Conservation (phyloP, 2,113 vertebrate species). For the Trogon surrucura region DNA sequence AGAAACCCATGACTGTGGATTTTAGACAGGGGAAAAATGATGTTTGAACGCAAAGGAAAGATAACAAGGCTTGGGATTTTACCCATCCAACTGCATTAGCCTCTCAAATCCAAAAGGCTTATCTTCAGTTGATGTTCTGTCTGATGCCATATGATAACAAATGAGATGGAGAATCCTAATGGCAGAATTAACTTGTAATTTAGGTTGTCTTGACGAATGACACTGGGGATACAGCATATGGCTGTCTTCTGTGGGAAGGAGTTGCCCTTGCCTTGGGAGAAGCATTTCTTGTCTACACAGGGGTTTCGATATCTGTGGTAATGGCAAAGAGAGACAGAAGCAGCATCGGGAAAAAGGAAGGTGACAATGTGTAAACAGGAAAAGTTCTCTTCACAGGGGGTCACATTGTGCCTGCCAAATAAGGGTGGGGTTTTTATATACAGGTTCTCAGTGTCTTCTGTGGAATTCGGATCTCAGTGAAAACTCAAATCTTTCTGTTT, state of each 20-base stretch:
- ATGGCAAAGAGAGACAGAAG: background rate
- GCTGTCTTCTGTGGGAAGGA: background rate
- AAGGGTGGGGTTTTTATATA: background rate
- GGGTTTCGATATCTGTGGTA: background rate
- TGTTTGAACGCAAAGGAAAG: background rate
- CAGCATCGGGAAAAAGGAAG: background rate
- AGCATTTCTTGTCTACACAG: background rate
- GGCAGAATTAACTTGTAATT: background rate
- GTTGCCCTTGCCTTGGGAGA: background rate
- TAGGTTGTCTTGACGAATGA: background rate
- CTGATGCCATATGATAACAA: background rate
- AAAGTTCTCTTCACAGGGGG: background rate
- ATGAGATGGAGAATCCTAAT: background rate
- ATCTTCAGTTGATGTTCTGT: background rate
- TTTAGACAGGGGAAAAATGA: background rate
- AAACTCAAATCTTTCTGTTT: background rate
- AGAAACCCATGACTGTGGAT: background rate
- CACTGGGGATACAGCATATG: background rate
- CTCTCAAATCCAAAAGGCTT: background rate
- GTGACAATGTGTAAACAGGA: background rate
- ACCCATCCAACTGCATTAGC: background rate
- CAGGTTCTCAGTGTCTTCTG: background rate
- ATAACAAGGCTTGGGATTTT: background rate
- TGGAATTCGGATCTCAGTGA: background rate
- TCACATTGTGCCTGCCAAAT: background rate